Evolutionary conservation across 2,113 vertebrate species (phyloP).

Genomic region (Platichthys flesus): DNA sequence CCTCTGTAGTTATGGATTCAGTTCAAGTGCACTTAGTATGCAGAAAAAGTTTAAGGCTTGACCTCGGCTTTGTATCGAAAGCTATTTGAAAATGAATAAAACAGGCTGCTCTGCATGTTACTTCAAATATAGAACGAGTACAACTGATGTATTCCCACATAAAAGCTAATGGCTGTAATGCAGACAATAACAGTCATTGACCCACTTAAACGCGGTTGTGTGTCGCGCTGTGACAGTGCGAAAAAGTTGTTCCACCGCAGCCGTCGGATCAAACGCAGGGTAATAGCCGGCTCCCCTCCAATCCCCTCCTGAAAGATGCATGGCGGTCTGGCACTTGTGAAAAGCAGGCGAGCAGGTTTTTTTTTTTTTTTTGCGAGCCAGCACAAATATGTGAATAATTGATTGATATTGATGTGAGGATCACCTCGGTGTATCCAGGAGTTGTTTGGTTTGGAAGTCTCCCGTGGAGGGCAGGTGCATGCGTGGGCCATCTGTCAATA

Average conservation of each 20-base stretch:
- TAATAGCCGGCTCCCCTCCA: conserved; percentile 28
- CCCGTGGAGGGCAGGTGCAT: conserved; percentile 33
- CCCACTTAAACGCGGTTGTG: conserved; percentile 57
- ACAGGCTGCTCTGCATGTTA: conserved; percentile 31
- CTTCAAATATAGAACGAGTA: conserved; percentile 38
- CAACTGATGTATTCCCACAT: conserved; percentile 50
- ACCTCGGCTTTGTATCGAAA: conserved; percentile 48
- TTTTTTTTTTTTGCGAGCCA: conserved; percentile 24
- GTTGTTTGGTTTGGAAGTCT: conserved; percentile 65
- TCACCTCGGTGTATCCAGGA: conserved; percentile 53
- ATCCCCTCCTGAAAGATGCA: conserved; percentile 68
- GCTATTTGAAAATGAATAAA: conserved; percentile 58
- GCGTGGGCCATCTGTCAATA: conserved; percentile 63
- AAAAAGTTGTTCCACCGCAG: conserved; percentile 42
- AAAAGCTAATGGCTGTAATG: conserved; percentile 60
- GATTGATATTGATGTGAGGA: conserved; percentile 64
- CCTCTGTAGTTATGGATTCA: conserved; percentile 37
- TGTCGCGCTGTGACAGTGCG: conserved; percentile 39
- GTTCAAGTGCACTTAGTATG: conserved; percentile 49
- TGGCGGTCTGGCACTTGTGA: conserved; percentile 66
- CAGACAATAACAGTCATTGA: conserved; percentile 65
- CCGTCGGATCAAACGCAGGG: conserved; percentile 45
- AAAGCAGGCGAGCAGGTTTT: conserved; percentile 56
- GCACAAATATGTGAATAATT: conserved; percentile 74
- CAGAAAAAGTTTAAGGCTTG: conserved; percentile 51